Evolutionary conservation across 1,140 invertebrate species (phyloP), one percentile per base, ranked within the genome.

Genomic region (Probaryconus sp.): DNA sequence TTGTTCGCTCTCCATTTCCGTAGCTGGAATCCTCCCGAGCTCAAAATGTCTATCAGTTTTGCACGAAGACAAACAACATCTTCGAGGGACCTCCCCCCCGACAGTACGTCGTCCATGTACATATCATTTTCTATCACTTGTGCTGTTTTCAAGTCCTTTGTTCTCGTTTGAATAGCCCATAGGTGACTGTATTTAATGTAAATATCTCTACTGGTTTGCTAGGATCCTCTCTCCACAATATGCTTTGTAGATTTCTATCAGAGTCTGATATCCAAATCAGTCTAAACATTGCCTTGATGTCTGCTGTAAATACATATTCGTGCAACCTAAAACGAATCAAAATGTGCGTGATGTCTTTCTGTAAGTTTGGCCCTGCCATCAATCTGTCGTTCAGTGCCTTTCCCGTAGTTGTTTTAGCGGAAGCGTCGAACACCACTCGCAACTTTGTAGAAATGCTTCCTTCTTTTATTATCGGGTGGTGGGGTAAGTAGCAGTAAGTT

Each of bases 371-470:
- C 6, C 81, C 82, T 2, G 72, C 30, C 20, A 77, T 35, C 5
- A 85, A 45, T n/a, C 51, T 61, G 9, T 81, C 60, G 31, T 82
- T 81, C 1, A 83, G 47, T 2, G 70, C 64, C 1, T 40, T 45
- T 4, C 73, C 73, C 10, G 28, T 70, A 4, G 58, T 48, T 17
- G 69, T 63, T 20, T 6, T 48, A 5, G 14, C 6, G 10, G 63
- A 77, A 26, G 73, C 78, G 63, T 86, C 76, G 43, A 85, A 85
- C n/a, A n/a, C n/a, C n/a, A n/a, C n/a, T 5, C 81, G 38, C 26
- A 78, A 24, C 24, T 79, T 80, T 1, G 51, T 78, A 1, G 73
- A 71, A 7, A 11, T 31, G 21, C 48, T 61, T 11, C 3, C 3
- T 11, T 61, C 35, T 43, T 77, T 70, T 13, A 76, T 48, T 2